These are phyloP conservation scores for Formicarius rufipectus DNA, from an alignment of 2,113 vertebrate species.

Conservation along the genomic window DNA sequence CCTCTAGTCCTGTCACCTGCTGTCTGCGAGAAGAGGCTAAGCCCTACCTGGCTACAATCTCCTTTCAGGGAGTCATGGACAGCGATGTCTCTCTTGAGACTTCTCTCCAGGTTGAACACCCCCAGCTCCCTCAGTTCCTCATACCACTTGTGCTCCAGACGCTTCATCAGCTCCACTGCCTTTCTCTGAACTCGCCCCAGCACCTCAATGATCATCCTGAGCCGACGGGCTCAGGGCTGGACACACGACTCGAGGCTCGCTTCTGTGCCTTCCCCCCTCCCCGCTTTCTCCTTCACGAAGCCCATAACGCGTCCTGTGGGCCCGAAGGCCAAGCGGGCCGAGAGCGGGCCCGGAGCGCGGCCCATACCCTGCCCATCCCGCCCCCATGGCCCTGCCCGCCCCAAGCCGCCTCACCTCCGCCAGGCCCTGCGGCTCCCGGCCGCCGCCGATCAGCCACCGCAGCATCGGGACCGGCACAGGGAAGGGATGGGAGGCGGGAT, in stretches of 20 bases:
- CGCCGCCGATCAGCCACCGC: constrained; percentile 90
- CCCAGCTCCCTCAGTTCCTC: neutral
- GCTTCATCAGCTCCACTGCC: neutral
- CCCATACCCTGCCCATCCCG: too few relatives aligned
- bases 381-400: too few relatives aligned
- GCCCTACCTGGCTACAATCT: neutral
- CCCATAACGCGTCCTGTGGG: too few relatives aligned
- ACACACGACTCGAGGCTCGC: too few relatives aligned
- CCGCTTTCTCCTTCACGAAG: too few relatives aligned
- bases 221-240: too few relatives aligned
- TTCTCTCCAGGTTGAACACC: neutral
- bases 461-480: too few relatives aligned
- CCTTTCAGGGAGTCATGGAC: neutral
- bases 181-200: neutral
- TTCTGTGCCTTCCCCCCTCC: accelerated
- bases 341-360: too few relatives aligned
- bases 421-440: constrained; percentile 84
- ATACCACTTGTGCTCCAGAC: neutral
- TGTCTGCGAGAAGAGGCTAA: neutral
- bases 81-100: too few relatives aligned
- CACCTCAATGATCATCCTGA: neutral
- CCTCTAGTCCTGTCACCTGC: neutral
- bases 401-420: constrained; percentile 77
- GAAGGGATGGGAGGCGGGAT: too few relatives aligned
- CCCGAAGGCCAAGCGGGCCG: too few relatives aligned